Conservation (phyloP, 2,797 vertebrate species). For the Micromesistius poutassou region DNA sequence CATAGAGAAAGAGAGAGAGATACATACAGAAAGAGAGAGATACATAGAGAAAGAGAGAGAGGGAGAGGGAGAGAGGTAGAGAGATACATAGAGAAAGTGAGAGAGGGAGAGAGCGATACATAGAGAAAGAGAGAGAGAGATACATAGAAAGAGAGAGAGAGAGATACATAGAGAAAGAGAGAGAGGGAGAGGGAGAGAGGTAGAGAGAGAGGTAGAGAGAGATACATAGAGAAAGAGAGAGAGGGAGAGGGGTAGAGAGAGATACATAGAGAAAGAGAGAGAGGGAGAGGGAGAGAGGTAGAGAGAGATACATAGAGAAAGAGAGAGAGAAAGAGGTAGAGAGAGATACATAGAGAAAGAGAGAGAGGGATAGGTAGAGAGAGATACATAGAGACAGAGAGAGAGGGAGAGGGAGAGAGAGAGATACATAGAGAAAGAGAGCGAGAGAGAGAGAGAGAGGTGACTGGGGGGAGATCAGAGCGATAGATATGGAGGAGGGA, state of each 20-base stretch:
- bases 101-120: neutral
- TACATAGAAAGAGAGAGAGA: conserved; percentile 7
- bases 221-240: too few species aligned
- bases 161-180: neutral
- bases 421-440: neutral
- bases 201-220: conserved; percentile 27
- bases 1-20: too few species aligned
- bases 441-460: conserved; percentile 2
- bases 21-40: neutral
- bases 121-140: conserved; percentile 8
- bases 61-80: conserved; percentile 38
- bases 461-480: too few species aligned
- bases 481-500: neutral
- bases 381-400: neutral
- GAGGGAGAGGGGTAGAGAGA: too few species aligned
- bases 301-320: too few species aligned
- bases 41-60: neutral
- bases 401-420: conserved; percentile 4
- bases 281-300: neutral
- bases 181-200: conserved; percentile 36
- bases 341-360: too few species aligned
- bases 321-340: conserved; percentile 22
- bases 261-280: neutral
- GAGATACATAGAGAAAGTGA: too few species aligned
- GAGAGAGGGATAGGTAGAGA: too few species aligned